Evolutionary conservation across 2,888 invertebrate genomes (phyloP).

Genomic region (Leptura quadrifasciata): DNA sequence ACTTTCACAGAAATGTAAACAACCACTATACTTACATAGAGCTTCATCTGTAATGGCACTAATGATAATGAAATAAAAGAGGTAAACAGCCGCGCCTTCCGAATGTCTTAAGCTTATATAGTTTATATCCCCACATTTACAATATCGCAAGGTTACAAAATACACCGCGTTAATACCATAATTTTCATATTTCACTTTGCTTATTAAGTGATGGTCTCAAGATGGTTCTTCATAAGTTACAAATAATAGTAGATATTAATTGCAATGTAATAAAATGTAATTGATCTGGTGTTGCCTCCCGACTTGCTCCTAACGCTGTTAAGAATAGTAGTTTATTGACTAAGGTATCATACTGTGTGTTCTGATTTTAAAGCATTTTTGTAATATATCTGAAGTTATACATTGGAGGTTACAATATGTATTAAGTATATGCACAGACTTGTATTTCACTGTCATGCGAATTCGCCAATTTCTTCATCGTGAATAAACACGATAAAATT

Average conservation of each 20-base stretch:
- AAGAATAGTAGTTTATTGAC: not conserved
- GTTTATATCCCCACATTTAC: constrained; percentile 65
- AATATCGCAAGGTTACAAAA: constrained; percentile 63
- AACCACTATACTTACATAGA: constrained; percentile 64
- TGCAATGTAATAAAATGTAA: not conserved
- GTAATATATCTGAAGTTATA: not conserved
- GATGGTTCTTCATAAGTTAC: not conserved
- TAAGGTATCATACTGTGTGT: too few species aligned
- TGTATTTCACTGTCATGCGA: too few species aligned
- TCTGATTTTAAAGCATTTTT: too few species aligned
- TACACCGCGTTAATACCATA: constrained; percentile 18
- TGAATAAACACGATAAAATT: too few species aligned
- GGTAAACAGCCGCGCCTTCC: constrained; percentile 66
- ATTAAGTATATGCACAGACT: too few species aligned
- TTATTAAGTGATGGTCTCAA: constrained; percentile 8
- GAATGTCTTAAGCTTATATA: constrained; percentile 65
- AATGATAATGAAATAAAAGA: constrained; percentile 58
- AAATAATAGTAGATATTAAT: not conserved
- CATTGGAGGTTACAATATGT: too few species aligned
- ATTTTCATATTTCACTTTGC: constrained; percentile 34
- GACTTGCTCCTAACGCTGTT: not conserved
- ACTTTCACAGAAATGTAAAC: constrained; percentile 44
- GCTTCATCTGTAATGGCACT: constrained; percentile 61
- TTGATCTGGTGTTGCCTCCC: not conserved
- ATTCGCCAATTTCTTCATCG: too few species aligned